Percentiles rank a stretch among this genome's conserved stretches.
These are phyloP conservation scores for Myrmophylax atrothorax DNA, from an alignment of 2,113 vertebrate species.

Conservation along the genomic window DNA sequence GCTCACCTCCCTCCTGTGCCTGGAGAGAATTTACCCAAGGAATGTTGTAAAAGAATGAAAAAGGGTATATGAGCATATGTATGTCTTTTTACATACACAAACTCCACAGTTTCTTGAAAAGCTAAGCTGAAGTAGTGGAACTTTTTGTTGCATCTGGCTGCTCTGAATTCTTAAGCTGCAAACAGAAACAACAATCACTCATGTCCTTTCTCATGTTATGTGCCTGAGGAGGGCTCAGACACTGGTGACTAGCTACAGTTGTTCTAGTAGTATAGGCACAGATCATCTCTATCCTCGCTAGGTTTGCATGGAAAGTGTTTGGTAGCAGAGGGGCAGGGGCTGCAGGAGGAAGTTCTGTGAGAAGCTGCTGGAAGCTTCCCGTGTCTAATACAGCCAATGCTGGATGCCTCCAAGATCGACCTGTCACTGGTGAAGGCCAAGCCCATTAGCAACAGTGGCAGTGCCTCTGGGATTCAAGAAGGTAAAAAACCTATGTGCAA, in stretches of 20 bases:
- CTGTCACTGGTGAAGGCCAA: not conserved
- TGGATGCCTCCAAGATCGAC: not conserved
- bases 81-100: not conserved
- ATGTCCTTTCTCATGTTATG: not conserved
- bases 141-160: not conserved
- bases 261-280: not conserved
- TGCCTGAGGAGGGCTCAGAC: not conserved
- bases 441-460: not conserved
- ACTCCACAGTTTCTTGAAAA: not conserved
- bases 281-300: not conserved
- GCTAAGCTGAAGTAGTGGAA: not conserved
- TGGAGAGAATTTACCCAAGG: not conserved
- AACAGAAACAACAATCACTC: not conserved
- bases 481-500: not conserved
- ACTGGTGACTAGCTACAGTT: not conserved
- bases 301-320: not conserved
- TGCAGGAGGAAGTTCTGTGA: not conserved
- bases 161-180: not conserved
- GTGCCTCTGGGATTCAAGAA: not conserved
- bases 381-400: not conserved
- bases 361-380: not conserved
- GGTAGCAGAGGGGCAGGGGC: not conserved
- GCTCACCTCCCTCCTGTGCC: not conserved
- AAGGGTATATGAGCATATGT: not conserved
- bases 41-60: not conserved